Evolutionary conservation across 1,140 invertebrate species (phyloP).

Genomic region (Homarus americanus): DNA sequence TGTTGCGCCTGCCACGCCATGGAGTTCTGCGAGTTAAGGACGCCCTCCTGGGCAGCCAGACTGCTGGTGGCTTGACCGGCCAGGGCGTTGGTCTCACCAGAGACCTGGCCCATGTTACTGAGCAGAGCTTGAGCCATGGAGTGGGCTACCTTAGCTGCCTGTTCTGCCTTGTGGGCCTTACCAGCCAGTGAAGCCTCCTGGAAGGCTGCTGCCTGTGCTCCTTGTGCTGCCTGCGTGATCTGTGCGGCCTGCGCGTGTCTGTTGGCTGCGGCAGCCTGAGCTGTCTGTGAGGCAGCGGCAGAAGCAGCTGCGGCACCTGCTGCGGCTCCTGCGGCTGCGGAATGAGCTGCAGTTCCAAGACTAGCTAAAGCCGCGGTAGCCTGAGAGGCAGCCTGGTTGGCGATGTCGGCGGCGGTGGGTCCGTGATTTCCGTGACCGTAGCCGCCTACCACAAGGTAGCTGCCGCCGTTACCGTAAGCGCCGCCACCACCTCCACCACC

Average conservation of each 20-base stretch:
- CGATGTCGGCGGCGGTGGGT: neutral
- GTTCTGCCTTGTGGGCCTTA: neutral
- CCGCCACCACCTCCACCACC: neutral
- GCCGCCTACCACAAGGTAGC: slow-evolving; percentile 5
- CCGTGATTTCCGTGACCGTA: neutral
- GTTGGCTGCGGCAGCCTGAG: slow-evolving; percentile 8
- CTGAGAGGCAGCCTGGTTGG: neutral
- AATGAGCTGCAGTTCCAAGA: neutral
- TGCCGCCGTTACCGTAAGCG: neutral
- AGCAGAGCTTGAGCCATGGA: slow-evolving; percentile 1
- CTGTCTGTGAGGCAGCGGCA: slow-evolving; percentile 7
- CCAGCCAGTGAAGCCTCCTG: neutral
- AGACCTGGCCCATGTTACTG: neutral
- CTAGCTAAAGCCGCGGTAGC: neutral
- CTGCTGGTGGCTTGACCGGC: neutral
- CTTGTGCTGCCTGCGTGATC: neutral
- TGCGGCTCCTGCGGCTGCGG: neutral
- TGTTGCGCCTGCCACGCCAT: slow-evolving; percentile 8
- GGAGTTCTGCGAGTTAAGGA: neutral
- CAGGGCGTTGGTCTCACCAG: neutral
- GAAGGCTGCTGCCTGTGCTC: slow-evolving; percentile 2
- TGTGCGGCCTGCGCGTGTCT: slow-evolving; percentile 6
- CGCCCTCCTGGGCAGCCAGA: neutral
- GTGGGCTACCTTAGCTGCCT: slow-evolving; percentile 4
- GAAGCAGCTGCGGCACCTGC: slow-evolving; percentile 9